These are phyloP conservation scores for Galeruca laticollis DNA, from an alignment of 2,888 invertebrate species.

Conservation along the genomic window DNA sequence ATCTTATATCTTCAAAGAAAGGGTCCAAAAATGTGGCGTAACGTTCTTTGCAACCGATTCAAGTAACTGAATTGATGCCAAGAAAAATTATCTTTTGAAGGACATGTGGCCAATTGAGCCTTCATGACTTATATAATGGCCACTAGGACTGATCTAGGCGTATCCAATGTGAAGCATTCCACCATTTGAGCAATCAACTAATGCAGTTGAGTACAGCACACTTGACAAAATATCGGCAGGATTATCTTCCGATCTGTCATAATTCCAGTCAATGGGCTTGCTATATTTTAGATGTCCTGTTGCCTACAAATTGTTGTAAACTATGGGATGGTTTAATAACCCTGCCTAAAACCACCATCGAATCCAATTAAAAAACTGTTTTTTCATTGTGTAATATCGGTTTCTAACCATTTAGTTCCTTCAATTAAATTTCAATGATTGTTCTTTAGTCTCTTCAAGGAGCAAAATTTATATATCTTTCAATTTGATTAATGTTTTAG, in stretches of 20 bases:
- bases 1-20: not conserved
- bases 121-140: not conserved
- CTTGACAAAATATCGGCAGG: constrained; percentile 11
- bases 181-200: constrained; percentile 1
- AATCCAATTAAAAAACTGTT: constrained; percentile 1
- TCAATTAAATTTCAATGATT: too few relatives aligned
- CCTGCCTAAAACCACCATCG: constrained; percentile 9
- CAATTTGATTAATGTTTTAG: too few relatives aligned
- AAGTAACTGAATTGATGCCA: not conserved
- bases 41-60: too few relatives aligned
- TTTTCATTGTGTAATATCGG: too few relatives aligned
- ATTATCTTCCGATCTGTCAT: not conserved
- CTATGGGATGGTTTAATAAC: not conserved
- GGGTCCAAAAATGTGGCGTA: not conserved
- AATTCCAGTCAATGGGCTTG: not conserved
- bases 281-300: constrained; percentile 1
- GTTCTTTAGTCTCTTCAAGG: too few relatives aligned
- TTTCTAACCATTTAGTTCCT: too few relatives aligned
- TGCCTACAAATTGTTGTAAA: constrained; percentile 7
- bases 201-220: not conserved
- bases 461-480: too few relatives aligned
- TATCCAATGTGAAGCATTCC: not conserved
- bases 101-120: not conserved
- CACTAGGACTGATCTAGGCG: not conserved
- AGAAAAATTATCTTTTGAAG: not conserved